Evolutionary conservation across 2,888 invertebrate genomes (phyloP), one percentile per base, ranked within the genome.

Genomic region (Xylophagus ater): DNA sequence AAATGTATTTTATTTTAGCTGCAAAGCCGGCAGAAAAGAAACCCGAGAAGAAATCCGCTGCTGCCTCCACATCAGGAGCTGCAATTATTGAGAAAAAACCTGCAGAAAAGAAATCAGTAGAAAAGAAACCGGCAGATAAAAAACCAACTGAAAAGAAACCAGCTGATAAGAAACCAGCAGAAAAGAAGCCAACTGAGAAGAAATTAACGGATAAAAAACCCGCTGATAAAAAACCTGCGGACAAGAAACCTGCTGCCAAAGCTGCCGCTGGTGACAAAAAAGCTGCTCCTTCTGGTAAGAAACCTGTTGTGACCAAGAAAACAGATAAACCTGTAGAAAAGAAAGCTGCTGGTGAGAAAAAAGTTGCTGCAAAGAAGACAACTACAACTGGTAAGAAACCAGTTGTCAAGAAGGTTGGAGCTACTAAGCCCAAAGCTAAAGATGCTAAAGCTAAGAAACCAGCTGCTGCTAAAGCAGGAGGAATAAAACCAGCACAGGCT

Each of bases 21-120:
- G 70, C 72, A 37, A 74, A 74, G 56, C 67, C 74, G 55, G 65
- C 65, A 49, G 76, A 71, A 55, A 76, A 71, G 60, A 75, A 70
- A 60, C 70, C 52, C 44, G 62, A 62, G 47, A 68, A 67, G 47
- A 68, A 73, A 49, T 53, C 63, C 18, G 53, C 60, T 26, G 52
- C 60, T 18, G 51, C 62, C 15, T 51, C 63, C 0, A 60, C 65
- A 19, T 57, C 56, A 54, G 9, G 69, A 70, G 50, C 42, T 6
- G 33, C 51, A 24, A 37, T n/a, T n/a, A n/a, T n/a, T n/a, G 49
- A 47, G 10, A 52, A 56, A 42, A 52, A 54, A 45, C 53, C 62
- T 24, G 53, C 50, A 15, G 50, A 47, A 34, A 49, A 52, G 13
- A 49, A 53, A 31, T 47, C 53, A 34, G 51, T 57, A 20, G 48